Evolutionary conservation across 2,797 vertebrate genomes (phyloP).

Genomic region (Dendrocincla fuliginosa): DNA sequence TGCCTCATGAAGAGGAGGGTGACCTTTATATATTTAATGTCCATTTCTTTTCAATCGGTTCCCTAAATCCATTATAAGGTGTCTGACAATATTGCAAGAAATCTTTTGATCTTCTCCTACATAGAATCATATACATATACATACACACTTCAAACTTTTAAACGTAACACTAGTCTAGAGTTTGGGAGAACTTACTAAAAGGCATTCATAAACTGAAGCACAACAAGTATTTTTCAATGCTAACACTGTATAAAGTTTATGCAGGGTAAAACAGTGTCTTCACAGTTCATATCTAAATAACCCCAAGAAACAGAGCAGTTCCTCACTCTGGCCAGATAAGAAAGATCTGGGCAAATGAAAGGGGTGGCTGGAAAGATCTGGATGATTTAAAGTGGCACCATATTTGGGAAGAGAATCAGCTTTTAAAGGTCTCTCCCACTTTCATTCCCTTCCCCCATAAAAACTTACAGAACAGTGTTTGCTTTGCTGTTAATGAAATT

Average conservation of each 20-base stretch:
- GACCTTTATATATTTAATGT: neutral
- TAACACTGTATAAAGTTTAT: neutral
- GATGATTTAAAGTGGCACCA: neutral
- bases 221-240: neutral
- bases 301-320: neutral
- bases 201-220: neutral
- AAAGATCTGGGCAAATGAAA: neutral
- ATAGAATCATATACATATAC: neutral
- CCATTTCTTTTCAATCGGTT: neutral
- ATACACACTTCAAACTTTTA: neutral
- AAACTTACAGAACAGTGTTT: neutral
- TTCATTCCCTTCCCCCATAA: neutral
- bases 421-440: neutral
- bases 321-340: neutral
- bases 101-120: neutral
- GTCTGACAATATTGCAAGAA: neutral
- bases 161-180: neutral
- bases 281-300: neutral
- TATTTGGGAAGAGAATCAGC: neutral
- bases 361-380: neutral
- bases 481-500: neutral
- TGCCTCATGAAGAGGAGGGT: neutral
- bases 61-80: neutral
- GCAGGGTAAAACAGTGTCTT: neutral
- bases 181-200: neutral